A percentile compares a stretch with the other conserved stretches of the same genome.
These are phyloP conservation scores for Papilio aristodemus DNA, from an alignment of 1,140 invertebrate genomes.

Conservation along the genomic window DNA sequence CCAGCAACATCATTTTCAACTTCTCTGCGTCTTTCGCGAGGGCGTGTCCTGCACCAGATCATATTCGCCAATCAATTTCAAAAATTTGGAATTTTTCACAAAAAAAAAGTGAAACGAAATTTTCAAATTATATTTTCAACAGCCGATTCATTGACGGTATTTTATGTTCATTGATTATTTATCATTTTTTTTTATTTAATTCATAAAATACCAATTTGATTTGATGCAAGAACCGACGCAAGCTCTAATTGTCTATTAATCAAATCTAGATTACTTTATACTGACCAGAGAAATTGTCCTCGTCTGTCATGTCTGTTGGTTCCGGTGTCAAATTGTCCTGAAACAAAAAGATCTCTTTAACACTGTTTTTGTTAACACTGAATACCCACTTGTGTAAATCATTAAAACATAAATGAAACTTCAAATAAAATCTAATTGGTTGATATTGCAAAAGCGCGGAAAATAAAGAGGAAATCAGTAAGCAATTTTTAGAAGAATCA, in stretches of 20 bases:
- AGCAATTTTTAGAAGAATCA: too few relatives aligned
- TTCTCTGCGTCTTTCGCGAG: constrained; percentile 91
- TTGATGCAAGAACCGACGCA: constrained; percentile 73
- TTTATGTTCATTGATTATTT: constrained; percentile 44
- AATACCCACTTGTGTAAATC: too few relatives aligned
- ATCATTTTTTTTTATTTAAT: constrained; percentile 32
- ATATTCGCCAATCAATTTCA: constrained; percentile 74
- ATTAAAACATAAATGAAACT: too few relatives aligned
- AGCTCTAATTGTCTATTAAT: background rate
- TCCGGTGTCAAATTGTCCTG: constrained; percentile 87
- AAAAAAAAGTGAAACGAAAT: background rate
- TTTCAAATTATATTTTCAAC: constrained; percentile 40
- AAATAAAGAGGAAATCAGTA: too few relatives aligned
- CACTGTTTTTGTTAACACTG: too few relatives aligned
- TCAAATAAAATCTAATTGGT: too few relatives aligned
- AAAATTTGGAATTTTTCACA: background rate
- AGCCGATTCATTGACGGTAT: constrained; percentile 60
- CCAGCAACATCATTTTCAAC: constrained; percentile 91
- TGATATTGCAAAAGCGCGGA: too few relatives aligned
- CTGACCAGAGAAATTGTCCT: constrained; percentile 87
- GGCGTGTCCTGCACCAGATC: constrained; percentile 80
- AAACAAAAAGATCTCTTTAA: constrained; percentile 72
- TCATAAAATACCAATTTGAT: constrained; percentile 71
- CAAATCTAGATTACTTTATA: constrained; percentile 31
- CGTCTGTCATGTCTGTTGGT: constrained; percentile 84